Evolutionary conservation across 2,113 vertebrate species (phyloP).

Genomic region (Prunella fulvescens): DNA sequence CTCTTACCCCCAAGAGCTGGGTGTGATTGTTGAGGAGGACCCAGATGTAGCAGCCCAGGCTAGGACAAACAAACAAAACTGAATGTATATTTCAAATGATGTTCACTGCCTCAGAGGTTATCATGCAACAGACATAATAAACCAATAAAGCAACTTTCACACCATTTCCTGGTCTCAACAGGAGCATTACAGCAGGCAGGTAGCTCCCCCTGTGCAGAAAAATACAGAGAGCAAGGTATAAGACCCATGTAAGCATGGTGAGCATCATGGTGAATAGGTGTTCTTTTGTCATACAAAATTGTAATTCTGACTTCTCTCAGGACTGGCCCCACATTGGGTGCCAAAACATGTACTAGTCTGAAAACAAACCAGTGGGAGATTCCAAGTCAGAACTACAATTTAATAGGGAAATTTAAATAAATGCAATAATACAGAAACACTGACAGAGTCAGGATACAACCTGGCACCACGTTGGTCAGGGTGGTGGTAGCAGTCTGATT

Average conservation of each 20-base stretch:
- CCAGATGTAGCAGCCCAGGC: neutral
- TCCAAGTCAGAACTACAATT: neutral
- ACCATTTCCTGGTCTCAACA: too few relatives aligned
- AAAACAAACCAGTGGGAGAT: neutral
- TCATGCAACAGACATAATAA: neutral
- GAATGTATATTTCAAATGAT: fast-evolving
- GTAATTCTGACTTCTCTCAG: neutral
- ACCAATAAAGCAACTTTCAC: neutral
- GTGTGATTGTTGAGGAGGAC: neutral
- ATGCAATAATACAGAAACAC: neutral
- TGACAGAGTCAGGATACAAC: neutral
- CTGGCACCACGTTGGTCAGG: neutral
- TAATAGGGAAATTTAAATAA: neutral
- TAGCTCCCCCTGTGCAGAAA: neutral
- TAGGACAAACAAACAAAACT: neutral
- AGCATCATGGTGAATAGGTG: neutral
- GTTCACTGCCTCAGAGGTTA: neutral
- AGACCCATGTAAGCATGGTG: neutral
- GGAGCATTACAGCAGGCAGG: too few relatives aligned
- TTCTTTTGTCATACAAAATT: neutral
- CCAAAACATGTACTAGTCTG: neutral
- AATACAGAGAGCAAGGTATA: neutral
- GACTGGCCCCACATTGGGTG: fast-evolving
- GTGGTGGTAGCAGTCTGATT: neutral
- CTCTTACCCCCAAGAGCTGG: neutral